A percentile compares a stretch with the other conserved stretches of the same genome.
Conservation (phyloP, 2,888 invertebrate genomes). For the Hecatera dysodea region DNA sequence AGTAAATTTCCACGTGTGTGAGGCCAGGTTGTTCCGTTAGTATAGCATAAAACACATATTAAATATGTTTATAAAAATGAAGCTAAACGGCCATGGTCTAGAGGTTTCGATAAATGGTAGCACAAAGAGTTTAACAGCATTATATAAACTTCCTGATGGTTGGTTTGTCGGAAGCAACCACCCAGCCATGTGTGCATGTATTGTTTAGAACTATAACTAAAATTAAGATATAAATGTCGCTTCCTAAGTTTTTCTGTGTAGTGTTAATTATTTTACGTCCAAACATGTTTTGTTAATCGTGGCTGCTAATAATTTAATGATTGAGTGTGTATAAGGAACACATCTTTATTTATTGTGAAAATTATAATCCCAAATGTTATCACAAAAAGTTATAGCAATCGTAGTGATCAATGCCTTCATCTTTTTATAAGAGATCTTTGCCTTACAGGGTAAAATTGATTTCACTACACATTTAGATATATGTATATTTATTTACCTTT, state of each 20-base stretch:
- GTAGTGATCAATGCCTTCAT: too few species aligned
- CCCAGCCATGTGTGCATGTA: constrained; percentile 26
- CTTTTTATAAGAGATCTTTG: too few species aligned
- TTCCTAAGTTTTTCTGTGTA: constrained; percentile 58
- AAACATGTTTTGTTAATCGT: constrained; percentile 23
- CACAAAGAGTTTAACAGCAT: constrained; percentile 50
- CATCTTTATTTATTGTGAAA: background rate
- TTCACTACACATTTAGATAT: too few species aligned
- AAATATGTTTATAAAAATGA: constrained; percentile 37
- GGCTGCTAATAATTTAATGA: constrained; percentile 22
- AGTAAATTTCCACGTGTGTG: too few species aligned
- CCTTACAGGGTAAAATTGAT: too few species aligned
- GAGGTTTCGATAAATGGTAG: constrained; percentile 51
- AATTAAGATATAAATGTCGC: constrained; percentile 50
- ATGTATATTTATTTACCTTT: too few species aligned
- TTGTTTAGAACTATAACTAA: constrained; percentile 37
- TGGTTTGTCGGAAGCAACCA: constrained; percentile 56
- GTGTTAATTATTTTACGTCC: constrained; percentile 42
- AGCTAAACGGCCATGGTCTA: constrained; percentile 50
- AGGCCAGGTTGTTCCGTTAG: too few species aligned
- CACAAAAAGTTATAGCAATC: too few species aligned
- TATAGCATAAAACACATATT: background rate
- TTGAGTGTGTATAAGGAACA: constrained; percentile 6
- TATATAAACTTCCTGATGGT: constrained; percentile 54
- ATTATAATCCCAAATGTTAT: too few species aligned